Conservation (phyloP, 2,888 invertebrate genomes). For the Melikaiella ostensackeni region DNA sequence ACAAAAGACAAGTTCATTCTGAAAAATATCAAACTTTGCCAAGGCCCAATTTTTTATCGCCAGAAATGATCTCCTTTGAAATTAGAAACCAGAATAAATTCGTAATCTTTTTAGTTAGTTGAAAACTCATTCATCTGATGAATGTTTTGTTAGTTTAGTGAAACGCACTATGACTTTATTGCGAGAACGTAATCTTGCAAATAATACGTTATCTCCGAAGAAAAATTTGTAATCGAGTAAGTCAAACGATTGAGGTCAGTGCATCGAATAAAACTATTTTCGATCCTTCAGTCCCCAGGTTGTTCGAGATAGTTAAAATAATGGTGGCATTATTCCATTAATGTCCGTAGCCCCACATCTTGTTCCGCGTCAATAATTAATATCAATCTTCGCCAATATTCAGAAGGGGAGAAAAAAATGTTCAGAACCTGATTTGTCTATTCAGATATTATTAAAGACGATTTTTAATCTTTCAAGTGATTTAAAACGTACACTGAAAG, state of each 20-base stretch:
- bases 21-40: not conserved
- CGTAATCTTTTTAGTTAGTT: no score
- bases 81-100: not conserved
- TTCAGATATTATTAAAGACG: not conserved
- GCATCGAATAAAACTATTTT: not conserved
- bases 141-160: not conserved
- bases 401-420: not conserved
- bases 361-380: conserved; percentile 1
- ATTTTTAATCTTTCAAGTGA: conserved; percentile 3
- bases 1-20: not conserved
- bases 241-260: not conserved
- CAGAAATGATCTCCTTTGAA: not conserved
- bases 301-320: not conserved
- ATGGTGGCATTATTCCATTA: not conserved
- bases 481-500: not conserved
- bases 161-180: not conserved
- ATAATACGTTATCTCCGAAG: not conserved
- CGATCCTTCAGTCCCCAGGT: not conserved
- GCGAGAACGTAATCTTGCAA: not conserved
- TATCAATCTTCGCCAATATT: not conserved
- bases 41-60: not conserved
- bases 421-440: not conserved
- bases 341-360: not conserved
- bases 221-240: not conserved
- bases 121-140: not conserved